Evolutionary conservation across 2,113 vertebrate species (phyloP).

Genomic region (Zosterops lateralis): DNA sequence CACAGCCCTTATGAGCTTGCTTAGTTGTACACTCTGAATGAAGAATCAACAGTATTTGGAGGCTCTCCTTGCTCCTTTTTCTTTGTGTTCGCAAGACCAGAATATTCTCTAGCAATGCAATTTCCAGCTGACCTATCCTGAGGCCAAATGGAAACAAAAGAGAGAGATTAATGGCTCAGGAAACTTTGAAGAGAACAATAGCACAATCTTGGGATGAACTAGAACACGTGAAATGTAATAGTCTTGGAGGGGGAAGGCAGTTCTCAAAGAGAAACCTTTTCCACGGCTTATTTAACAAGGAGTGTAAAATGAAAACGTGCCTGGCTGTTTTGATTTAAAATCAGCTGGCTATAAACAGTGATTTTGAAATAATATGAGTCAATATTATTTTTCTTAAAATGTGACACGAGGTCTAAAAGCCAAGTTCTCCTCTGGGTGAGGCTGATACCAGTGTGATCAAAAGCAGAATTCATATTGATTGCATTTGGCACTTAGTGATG

Average conservation of each 20-base stretch:
- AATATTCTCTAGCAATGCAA: conserved; percentile 1
- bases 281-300: not conserved
- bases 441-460: conserved; percentile 12
- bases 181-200: conserved; percentile 53
- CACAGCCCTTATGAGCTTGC: not conserved
- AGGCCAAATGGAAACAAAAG: conserved; percentile 50
- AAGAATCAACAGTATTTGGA: not conserved
- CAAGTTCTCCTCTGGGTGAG: conserved; percentile 12
- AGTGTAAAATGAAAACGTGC: not conserved
- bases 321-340: conserved; percentile 33
- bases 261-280: conserved; percentile 31
- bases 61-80: not conserved
- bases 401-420: conserved; percentile 10
- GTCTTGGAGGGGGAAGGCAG: not conserved
- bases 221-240: not conserved
- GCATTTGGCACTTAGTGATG: not conserved
- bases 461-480: conserved; percentile 22
- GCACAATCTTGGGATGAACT: conserved; percentile 18
- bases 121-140: conserved; percentile 48
- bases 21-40: not conserved
- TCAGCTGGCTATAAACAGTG: conserved; percentile 19
- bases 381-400: conserved; percentile 32
- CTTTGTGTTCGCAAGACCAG: not conserved
- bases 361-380: conserved; percentile 43
- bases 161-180: conserved; percentile 30